Percentiles rank a stretch among this genome's conserved stretches.
Evolutionary conservation across 2,113 vertebrate genomes (phyloP).

Genomic region (Ploceus nigricollis): DNA sequence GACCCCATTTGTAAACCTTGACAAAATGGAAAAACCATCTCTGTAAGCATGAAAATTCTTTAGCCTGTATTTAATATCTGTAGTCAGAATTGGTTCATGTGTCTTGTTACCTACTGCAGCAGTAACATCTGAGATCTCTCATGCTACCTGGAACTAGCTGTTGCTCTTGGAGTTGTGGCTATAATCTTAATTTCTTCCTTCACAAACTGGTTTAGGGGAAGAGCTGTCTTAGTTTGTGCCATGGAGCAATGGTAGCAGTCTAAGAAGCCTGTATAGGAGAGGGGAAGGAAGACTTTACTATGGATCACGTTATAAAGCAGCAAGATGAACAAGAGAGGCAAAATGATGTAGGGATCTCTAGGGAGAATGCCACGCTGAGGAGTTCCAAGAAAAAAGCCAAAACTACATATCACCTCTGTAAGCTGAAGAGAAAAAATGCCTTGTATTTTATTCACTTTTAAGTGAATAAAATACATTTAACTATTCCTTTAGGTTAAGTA

Average conservation of each 20-base stretch:
- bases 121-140: neutral
- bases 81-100: neutral
- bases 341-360: neutral
- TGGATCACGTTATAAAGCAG: neutral
- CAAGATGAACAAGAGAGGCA: neutral
- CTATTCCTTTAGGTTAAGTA: neutral
- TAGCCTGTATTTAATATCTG: neutral
- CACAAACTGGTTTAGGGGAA: neutral
- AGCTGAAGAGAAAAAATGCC: neutral
- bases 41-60: neutral
- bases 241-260: neutral
- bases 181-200: neutral
- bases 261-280: neutral
- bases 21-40: neutral
- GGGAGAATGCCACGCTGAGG: neutral
- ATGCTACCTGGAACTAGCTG: neutral
- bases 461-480: neutral
- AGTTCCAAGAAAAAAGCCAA: neutral
- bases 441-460: no score
- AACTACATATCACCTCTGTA: neutral
- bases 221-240: neutral
- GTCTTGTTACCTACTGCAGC: neutral
- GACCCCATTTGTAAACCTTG: neutral
- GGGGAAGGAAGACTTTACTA: neutral
- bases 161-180: neutral